A percentile compares a stretch with the other conserved stretches of the same genome.
phyloP scores from a whole-genome alignment of 2,113 vertebrate genomes.

The Lampris incognitus region DNA sequence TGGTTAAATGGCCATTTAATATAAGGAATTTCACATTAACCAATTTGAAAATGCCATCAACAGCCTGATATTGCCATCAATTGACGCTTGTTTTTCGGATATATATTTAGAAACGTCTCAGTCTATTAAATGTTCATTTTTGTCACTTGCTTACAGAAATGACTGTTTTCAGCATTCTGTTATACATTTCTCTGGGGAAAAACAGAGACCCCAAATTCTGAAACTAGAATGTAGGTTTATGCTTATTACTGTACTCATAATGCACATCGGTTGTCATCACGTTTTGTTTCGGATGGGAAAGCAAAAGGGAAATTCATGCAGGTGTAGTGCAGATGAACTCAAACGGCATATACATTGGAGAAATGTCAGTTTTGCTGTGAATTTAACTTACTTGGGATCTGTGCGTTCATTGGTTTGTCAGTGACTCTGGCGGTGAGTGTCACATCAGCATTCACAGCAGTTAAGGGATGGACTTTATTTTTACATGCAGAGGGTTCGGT shows the following conservation, averaged over 20 bases:
- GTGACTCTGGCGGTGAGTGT: conserved; percentile 8
- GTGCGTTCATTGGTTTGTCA: conserved; percentile 14
- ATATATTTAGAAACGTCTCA: not conserved
- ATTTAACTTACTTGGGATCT: not conserved
- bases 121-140: conserved; percentile 1
- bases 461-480: not conserved
- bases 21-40: too few relatives aligned
- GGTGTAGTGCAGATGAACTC: conserved; percentile 17
- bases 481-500: not conserved
- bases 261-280: conserved; percentile 13
- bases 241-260: not conserved
- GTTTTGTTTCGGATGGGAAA: not conserved
- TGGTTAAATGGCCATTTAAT: too few relatives aligned
- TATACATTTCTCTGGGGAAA: not conserved
- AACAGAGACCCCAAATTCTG: not conserved
- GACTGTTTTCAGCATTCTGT: not conserved
- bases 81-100: not conserved
- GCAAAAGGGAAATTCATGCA: conserved; percentile 37
- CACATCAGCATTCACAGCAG: not conserved
- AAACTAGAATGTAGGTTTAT: not conserved
- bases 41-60: not conserved
- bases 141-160: conserved; percentile 17
- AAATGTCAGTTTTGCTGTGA: not conserved
- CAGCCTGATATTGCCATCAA: conserved; percentile 16
- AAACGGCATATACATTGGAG: not conserved